A percentile compares a stretch with the other conserved stretches of the same genome.
Evolutionary conservation across 2,888 invertebrate species (phyloP).

Genomic region (Lepeophtheirus nordmannii): DNA sequence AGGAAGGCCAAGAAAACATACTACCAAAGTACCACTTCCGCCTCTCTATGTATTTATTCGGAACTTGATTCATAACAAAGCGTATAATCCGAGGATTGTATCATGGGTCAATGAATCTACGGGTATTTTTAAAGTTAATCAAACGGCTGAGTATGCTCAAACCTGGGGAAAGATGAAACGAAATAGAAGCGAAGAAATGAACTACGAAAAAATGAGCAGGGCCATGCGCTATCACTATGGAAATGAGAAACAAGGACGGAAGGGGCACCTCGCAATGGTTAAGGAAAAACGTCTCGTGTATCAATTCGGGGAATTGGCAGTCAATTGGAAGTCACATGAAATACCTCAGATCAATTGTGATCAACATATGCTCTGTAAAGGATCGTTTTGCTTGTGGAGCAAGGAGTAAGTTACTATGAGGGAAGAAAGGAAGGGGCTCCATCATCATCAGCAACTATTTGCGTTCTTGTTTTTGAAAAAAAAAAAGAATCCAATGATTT

Average conservation of each 20-base stretch:
- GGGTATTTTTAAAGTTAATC: constrained; percentile 21
- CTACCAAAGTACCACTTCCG: constrained; percentile 20
- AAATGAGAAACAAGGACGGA: constrained; percentile 19
- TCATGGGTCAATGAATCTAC: constrained; percentile 12
- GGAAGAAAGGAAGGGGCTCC: too few relatives aligned
- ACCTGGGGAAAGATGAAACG: constrained; percentile 23
- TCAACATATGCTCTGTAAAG: constrained; percentile 9
- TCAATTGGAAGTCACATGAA: constrained; percentile 14
- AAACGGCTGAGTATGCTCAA: constrained; percentile 16
- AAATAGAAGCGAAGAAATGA: constrained; percentile 23
- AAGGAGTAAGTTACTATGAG: background rate
- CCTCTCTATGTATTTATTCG: constrained; percentile 24
- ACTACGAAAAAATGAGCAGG: constrained; percentile 23
- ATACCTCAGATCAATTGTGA: constrained; percentile 3
- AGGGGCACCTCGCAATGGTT: constrained; percentile 23
- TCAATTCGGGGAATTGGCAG: constrained; percentile 18
- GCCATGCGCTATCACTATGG: constrained; percentile 25
- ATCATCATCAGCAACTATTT: background rate
- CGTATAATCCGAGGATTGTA: constrained; percentile 18
- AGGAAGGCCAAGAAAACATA: constrained; percentile 20
- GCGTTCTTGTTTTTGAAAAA: background rate
- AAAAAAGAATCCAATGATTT: background rate
- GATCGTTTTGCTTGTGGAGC: constrained; percentile 12
- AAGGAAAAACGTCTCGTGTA: constrained; percentile 21
- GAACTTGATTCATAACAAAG: constrained; percentile 18